Base-by-base conservation (phyloP, 2,888 invertebrate genomes). In the Cephus sareptanus region DNA sequence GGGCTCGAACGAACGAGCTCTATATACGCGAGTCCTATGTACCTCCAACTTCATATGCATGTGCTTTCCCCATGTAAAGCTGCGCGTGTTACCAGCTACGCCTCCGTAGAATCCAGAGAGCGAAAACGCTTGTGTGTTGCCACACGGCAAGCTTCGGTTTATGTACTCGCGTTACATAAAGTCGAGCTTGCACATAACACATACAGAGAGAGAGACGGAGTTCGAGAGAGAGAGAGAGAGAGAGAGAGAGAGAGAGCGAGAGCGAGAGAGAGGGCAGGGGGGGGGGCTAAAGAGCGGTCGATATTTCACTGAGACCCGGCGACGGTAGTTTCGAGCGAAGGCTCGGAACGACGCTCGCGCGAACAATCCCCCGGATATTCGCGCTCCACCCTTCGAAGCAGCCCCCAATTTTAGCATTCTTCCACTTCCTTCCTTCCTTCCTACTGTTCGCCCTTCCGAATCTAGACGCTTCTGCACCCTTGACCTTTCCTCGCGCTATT, bases 271-370 rank as follows among this genome's bases (percentile, higher is more conserved):
- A 74, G 34, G 73, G 56, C 37, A 30, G 75, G 80, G 69, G 79
- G 77, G 70, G 77, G 79, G 82, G 81, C 83, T 82, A 84, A 89
- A 86, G 81, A 81, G 79, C 87, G 89, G 85, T 89, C 90, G 89
- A 89, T 90, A 89, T 90, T 87, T 86, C 84, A 83, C 84, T 81
- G 83, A 82, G 86, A 85, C 84, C 84, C 85, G 82, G 80, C 83
- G 80, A 82, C 85, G 80, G 71, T 71, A 85, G 81, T 84, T 85
- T 85, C 84, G 80, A 82, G 83, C 84, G 85, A 87, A 83, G 85
- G 87, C 83, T 86, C 81, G 77, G 83, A 88, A 84, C 85, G 81
- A 74, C 80, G 79, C 81, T 77, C 82, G 83, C 74, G 75, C 80
- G 75, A 83, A 76, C 70, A 30, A 77, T 34, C 56, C 23, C 56